Percentiles rank a stretch among this genome's conserved stretches.
phyloP scores from a whole-genome alignment of 2,797 vertebrate species.

The Helarctos malayanus region DNA sequence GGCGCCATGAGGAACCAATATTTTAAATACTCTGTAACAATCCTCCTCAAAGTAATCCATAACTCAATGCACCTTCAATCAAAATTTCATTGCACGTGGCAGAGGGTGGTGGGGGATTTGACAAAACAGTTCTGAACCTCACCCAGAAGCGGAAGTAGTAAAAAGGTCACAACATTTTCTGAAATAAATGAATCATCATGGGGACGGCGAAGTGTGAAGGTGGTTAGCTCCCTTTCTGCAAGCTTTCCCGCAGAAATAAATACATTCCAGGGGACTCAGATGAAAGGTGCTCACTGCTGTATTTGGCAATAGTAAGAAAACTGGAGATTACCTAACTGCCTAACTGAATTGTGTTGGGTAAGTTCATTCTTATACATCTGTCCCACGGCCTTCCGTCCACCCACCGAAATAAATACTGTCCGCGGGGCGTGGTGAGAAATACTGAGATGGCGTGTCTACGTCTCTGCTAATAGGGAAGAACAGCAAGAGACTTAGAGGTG shows the following conservation, averaged over 20 bases:
- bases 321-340: too few relatives aligned
- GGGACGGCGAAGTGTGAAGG: rapidly evolving
- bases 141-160: background rate
- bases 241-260: background rate
- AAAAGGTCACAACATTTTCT: background rate
- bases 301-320: background rate
- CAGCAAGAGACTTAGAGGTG: background rate
- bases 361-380: too few relatives aligned
- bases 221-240: background rate
- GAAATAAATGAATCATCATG: too few relatives aligned
- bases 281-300: background rate
- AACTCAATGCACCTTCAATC: background rate
- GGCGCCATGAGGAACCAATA: too few relatives aligned
- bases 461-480: background rate
- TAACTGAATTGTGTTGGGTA: rapidly evolving
- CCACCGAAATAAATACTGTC: rapidly evolving
- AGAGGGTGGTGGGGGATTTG: background rate
- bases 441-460: background rate
- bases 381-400: too few relatives aligned
- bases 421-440: rapidly evolving
- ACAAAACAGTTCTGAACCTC: background rate
- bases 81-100: background rate
- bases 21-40: background rate
- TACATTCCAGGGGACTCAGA: rapidly evolving
- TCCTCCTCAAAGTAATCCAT: background rate